Base-by-base conservation (phyloP, 2,113 vertebrate genomes). In the Sus scrofa region DNA sequence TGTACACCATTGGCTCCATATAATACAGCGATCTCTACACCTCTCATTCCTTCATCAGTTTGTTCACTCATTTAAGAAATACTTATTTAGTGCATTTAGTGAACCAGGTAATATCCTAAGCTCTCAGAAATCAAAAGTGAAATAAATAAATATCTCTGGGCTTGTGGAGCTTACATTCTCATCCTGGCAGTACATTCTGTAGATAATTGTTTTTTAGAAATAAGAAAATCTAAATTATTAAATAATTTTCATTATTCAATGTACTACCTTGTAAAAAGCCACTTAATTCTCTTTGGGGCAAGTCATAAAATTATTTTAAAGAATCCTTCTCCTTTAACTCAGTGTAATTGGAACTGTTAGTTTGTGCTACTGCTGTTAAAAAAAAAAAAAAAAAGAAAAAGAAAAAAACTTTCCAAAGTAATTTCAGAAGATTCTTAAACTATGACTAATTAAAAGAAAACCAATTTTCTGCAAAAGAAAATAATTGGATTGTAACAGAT, bases 371-470 rank as follows among this genome's bases (percentile, higher is more conserved):
- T 74, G n/a, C 26, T 95, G 44, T 82, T 92, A 91, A 86, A 96
- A 90, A 87, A 54, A 63, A 87, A 54, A 63, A 26, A 26, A 26
- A 26, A 32, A 0, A 7, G n/a, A n/a, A n/a, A n/a, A n/a, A n/a
- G n/a, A n/a, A n/a, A n/a, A 12, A 44, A 94, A 81, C 44, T 93
- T 96, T 73, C 34, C 26, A 93, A 94, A 93, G 67, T 82, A 81
- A 93, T 94, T 97, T 95, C 30, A 94, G 58, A 97, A 68, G 34
- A 39, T 78, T 74, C n/a, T 81, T 60, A 91, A 97, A 74, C 78
- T 96, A 92, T 94, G 93, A 93, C 56, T 97, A 96, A 94, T 95
- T 96, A 94, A 95, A 86, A 91, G 68, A 96, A 95, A 94, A 88
- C 50, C 39, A 73, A 68, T 97, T 96, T 91, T 96, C 50, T 94